Evolutionary conservation across 2,113 vertebrate genomes (phyloP).

Genomic region (Pollachius pollachius): DNA sequence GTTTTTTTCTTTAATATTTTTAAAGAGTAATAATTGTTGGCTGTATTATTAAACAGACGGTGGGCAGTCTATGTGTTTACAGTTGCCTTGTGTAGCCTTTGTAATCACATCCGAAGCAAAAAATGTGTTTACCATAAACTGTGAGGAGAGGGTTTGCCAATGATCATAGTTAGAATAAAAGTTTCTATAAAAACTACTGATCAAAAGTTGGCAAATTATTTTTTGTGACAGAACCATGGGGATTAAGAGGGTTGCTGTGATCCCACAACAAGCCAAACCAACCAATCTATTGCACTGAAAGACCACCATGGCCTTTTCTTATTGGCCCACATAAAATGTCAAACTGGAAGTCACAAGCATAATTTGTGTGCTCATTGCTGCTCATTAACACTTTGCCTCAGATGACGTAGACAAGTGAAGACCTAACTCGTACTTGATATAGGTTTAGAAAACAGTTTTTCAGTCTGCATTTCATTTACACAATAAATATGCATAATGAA

Average conservation of each 20-base stretch:
- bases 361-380: too few relatives aligned
- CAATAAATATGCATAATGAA: too few relatives aligned
- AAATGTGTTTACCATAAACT: slow-evolving; percentile 34
- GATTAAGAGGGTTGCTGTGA: slow-evolving; percentile 16
- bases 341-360: too few relatives aligned
- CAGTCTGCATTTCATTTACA: too few relatives aligned
- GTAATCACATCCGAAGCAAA: slow-evolving; percentile 45
- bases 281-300: not conserved
- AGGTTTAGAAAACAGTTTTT: too few relatives aligned
- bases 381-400: too few relatives aligned
- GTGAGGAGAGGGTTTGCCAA: slow-evolving; percentile 28
- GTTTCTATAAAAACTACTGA: slow-evolving; percentile 43
- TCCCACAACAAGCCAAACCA: slow-evolving; percentile 20
- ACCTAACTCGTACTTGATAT: too few relatives aligned
- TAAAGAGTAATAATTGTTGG: not conserved
- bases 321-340: too few relatives aligned
- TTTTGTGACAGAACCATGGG: slow-evolving; percentile 31
- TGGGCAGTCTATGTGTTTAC: slow-evolving; percentile 11
- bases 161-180: slow-evolving; percentile 50
- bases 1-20: not conserved
- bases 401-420: too few relatives aligned
- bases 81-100: not conserved
- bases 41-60: slow-evolving; percentile 49
- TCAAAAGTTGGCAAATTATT: slow-evolving; percentile 33
- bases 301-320: too few relatives aligned